phyloP scores from a whole-genome alignment of 2,113 vertebrate species.

The Solenodon paradoxus region DNA sequence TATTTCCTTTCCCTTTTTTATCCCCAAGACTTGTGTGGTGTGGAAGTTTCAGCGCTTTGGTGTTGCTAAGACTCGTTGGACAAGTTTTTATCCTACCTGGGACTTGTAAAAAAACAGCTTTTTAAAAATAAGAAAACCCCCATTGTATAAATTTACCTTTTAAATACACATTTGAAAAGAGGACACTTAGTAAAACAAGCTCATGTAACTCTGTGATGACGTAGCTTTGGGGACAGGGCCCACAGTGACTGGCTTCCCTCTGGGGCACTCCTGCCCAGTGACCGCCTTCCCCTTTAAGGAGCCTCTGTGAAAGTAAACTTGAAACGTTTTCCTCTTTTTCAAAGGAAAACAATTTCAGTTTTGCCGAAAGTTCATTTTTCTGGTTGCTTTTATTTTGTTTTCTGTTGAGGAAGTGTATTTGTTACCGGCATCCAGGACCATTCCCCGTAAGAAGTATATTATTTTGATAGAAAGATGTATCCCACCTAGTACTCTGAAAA shows the following conservation, averaged over 20 bases:
- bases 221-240: background rate
- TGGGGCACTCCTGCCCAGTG: background rate
- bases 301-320: slow-evolving; percentile 12
- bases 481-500: background rate
- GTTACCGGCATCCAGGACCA: background rate
- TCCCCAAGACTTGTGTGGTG: slow-evolving; percentile 1
- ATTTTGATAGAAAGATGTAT: slow-evolving; percentile 41
- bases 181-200: slow-evolving; percentile 46
- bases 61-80: slow-evolving; percentile 60
- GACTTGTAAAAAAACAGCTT: slow-evolving; percentile 61
- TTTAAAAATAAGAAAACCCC: slow-evolving; percentile 29
- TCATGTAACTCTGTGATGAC: background rate
- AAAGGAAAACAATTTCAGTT: slow-evolving; percentile 24
- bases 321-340: slow-evolving; percentile 7
- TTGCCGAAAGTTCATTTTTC: background rate
- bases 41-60: slow-evolving; percentile 38
- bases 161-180: slow-evolving; percentile 53
- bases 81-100: slow-evolving; percentile 67
- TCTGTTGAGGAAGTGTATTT: background rate
- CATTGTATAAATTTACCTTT: slow-evolving; percentile 61
- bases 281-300: background rate
- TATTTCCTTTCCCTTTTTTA: slow-evolving; percentile 49
- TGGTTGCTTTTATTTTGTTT: slow-evolving; percentile 14
- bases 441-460: background rate
- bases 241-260: background rate